Percentiles rank a stretch among this genome's conserved stretches.
Conservation (phyloP, 1,140 invertebrate species). For the Acyrthosiphon pisum region DNA sequence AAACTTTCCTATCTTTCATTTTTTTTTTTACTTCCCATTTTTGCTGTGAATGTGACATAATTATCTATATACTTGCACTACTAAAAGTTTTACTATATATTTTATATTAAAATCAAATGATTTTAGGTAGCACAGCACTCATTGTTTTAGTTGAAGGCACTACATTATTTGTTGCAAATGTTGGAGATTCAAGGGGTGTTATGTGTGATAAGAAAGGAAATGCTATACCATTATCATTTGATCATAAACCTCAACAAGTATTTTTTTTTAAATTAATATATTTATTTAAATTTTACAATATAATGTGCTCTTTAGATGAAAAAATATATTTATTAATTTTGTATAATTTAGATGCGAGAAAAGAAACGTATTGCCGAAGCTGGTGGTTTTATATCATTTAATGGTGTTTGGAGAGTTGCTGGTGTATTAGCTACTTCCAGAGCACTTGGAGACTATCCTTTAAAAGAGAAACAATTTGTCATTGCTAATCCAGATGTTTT, state of each 20-base stretch:
- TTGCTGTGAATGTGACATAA: no score
- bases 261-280: constrained; percentile 50
- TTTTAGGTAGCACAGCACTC: constrained; percentile 85
- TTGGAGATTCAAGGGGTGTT: constrained; percentile 93
- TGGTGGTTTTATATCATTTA: constrained; percentile 91
- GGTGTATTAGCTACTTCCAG: constrained; percentile 94
- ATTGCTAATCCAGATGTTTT: constrained; percentile 95
- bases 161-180: constrained; percentile 89
- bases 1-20: no score
- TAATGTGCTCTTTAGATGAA: not conserved
- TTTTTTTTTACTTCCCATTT: not conserved
- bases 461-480: constrained; percentile 92
- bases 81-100: not conserved
- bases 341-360: constrained; percentile 76
- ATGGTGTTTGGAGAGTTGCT: constrained; percentile 95
- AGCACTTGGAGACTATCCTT: constrained; percentile 91
- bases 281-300: not conserved
- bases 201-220: constrained; percentile 90
- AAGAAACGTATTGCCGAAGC: constrained; percentile 87
- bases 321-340: constrained; percentile 49
- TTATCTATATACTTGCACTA: no score
- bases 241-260: constrained; percentile 95
- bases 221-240: constrained; percentile 90
- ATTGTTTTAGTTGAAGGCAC: constrained; percentile 85
- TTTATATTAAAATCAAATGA: constrained; percentile 39